These are phyloP conservation scores for Yasuhikotakia modesta DNA, from an alignment of 2,797 vertebrate species.

Conservation along the genomic window DNA sequence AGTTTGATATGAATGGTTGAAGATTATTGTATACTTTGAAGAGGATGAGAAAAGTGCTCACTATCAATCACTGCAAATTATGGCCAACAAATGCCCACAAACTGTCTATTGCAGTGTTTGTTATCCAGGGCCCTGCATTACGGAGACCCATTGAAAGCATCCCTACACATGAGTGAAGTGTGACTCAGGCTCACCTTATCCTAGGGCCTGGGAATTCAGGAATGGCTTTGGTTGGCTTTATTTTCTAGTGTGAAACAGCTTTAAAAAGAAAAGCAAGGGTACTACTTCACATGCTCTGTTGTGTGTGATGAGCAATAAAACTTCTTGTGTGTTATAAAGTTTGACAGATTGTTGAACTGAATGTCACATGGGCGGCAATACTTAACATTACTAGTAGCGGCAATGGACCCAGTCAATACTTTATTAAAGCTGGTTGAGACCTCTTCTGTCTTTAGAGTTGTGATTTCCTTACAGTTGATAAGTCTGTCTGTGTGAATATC, in stretches of 20 bases:
- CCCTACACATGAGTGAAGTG: too few species aligned
- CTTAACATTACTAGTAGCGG: slow-evolving; percentile 78
- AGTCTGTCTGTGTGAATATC: slow-evolving; percentile 79
- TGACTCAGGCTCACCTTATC: too few species aligned
- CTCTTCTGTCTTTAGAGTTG: slow-evolving; percentile 79
- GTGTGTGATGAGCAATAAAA: slow-evolving; percentile 89
- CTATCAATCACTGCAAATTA: background rate
- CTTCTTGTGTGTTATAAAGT: slow-evolving; percentile 94
- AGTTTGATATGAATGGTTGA: background rate
- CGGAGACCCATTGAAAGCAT: too few species aligned
- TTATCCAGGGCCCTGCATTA: too few species aligned
- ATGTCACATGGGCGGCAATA: slow-evolving; percentile 89
- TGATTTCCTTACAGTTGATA: slow-evolving; percentile 76
- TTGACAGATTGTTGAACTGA: slow-evolving; percentile 90
- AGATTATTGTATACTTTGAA: slow-evolving; percentile 5
- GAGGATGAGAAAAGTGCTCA: background rate
- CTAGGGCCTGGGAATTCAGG: too few species aligned
- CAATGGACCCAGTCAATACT: slow-evolving; percentile 75
- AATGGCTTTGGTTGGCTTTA: background rate
- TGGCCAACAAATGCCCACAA: background rate
- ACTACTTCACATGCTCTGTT: slow-evolving; percentile 87
- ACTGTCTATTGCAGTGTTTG: background rate
- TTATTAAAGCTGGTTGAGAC: slow-evolving; percentile 79
- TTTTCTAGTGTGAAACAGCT: slow-evolving; percentile 24
- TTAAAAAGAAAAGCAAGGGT: background rate